Conservation (phyloP, 1,140 invertebrate species). For the Homalodisca vitripennis region DNA sequence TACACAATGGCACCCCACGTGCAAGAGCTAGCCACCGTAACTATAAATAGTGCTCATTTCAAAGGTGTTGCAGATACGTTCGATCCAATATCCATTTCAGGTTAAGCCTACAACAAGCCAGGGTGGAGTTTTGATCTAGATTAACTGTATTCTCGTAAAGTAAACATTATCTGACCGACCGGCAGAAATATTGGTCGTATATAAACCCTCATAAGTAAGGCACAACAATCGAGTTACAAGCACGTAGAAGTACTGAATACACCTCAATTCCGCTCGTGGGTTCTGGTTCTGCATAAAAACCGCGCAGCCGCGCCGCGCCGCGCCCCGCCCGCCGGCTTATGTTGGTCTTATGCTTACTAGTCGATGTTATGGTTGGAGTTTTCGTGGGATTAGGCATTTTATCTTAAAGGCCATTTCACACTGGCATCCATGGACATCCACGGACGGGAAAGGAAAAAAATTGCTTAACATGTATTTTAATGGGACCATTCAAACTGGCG, state of each 20-base stretch:
- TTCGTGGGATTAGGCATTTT: too few relatives aligned
- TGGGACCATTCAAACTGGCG: too few relatives aligned
- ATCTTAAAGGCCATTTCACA: too few relatives aligned
- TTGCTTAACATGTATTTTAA: too few relatives aligned
- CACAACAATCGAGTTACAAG: background rate
- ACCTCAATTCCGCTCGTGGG: constrained; percentile 7
- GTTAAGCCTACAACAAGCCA: too few relatives aligned
- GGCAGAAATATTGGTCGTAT: constrained; percentile 18
- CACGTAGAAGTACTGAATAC: background rate
- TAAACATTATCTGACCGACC: background rate
- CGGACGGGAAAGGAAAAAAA: too few relatives aligned
- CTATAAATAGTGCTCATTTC: background rate
- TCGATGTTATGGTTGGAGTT: too few relatives aligned
- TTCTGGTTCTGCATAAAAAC: background rate
- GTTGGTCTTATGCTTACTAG: too few relatives aligned
- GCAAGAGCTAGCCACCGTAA: background rate
- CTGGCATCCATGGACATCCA: too few relatives aligned
- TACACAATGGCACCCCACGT: constrained; percentile 13
- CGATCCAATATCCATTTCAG: background rate
- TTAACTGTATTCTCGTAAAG: constrained; percentile 4
- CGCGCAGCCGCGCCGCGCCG: too few relatives aligned
- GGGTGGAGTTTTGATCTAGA: too few relatives aligned
- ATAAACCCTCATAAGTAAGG: constrained; percentile 2
- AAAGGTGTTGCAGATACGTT: constrained; percentile 9
- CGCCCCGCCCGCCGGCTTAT: too few relatives aligned